Percentiles rank a stretch among this genome's conserved stretches.
phyloP scores from a whole-genome alignment of 1,140 invertebrate genomes.

The Drosophila bifasciata region DNA sequence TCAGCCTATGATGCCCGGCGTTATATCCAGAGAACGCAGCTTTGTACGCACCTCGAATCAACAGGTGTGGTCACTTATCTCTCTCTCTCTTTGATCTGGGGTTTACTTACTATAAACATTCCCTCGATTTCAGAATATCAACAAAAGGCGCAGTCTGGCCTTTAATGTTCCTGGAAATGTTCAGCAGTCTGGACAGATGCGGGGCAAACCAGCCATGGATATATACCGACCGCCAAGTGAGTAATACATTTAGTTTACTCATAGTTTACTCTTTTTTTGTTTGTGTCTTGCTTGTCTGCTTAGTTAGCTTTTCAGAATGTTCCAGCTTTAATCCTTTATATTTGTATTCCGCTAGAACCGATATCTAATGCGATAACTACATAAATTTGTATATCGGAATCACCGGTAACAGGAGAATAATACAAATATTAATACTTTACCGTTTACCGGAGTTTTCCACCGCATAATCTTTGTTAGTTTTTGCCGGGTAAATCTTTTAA shows the following conservation, averaged over 20 bases:
- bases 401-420: too few species aligned
- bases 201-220: constrained; percentile 92
- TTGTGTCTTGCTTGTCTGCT: constrained; percentile 28
- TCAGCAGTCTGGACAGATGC: constrained; percentile 72
- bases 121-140: constrained; percentile 62
- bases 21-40: constrained; percentile 86
- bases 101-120: too few species aligned
- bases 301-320: constrained; percentile 28
- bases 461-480: too few species aligned
- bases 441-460: too few species aligned
- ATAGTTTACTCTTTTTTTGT: neutral
- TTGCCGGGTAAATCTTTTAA: neutral
- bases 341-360: too few species aligned
- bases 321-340: neutral
- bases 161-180: constrained; percentile 76
- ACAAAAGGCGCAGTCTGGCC: constrained; percentile 82
- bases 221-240: constrained; percentile 94
- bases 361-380: too few species aligned
- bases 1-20: constrained; percentile 81
- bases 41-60: constrained; percentile 86
- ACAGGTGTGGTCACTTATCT: constrained; percentile 67
- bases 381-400: too few species aligned
- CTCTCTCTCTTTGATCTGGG: too few species aligned
- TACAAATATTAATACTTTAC: too few species aligned
- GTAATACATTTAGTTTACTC: constrained; percentile 60